phyloP scores from a whole-genome alignment of 1,140 invertebrate species.

The Trachelipus rathkii region DNA sequence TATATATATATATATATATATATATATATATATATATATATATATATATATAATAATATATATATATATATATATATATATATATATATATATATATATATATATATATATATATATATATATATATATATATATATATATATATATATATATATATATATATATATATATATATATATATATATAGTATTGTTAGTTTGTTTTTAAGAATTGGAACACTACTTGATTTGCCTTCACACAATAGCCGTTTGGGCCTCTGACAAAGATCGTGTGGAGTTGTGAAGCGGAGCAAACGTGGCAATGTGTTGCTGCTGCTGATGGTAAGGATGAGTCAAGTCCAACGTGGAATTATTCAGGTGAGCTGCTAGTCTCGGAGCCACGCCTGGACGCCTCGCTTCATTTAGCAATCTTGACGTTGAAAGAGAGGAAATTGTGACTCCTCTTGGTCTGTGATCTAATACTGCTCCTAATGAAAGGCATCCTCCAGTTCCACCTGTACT shows the following conservation, averaged over 20 bases:
- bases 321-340: constrained; percentile 21
- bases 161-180: too few species aligned
- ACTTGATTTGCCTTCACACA: neutral
- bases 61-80: too few species aligned
- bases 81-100: too few species aligned
- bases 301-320: neutral
- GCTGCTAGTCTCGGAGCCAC: constrained; percentile 24
- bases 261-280: neutral
- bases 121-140: too few species aligned
- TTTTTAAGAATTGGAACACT: too few species aligned
- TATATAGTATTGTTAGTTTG: too few species aligned
- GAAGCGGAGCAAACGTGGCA: neutral
- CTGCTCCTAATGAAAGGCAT: neutral
- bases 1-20: too few species aligned
- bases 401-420: constrained; percentile 8
- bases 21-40: too few species aligned
- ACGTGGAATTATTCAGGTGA: constrained; percentile 24
- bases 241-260: neutral
- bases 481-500: neutral
- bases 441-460: neutral
- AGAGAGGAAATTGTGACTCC: neutral
- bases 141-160: too few species aligned
- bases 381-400: constrained; percentile 18
- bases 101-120: too few species aligned
- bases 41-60: too few species aligned